Percentiles rank a stretch among this genome's conserved stretches.
Conservation (phyloP, 2,797 vertebrate species). For the Scarus forsteni region DNA sequence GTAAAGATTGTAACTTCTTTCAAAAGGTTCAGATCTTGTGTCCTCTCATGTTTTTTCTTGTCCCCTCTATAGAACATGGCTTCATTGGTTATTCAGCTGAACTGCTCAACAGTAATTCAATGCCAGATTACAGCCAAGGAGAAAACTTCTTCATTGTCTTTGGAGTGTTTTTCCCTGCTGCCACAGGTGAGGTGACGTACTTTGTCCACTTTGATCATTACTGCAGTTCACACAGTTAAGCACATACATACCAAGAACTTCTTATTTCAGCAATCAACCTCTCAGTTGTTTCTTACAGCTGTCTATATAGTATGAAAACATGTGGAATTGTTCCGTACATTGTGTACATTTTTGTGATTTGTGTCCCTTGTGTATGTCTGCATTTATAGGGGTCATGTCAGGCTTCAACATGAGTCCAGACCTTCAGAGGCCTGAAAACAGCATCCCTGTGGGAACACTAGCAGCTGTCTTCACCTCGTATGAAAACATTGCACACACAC, state of each 20-base stretch:
- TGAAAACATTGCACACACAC: conserved; percentile 66
- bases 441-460: conserved; percentile 94
- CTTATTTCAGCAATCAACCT: neutral
- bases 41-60: conserved; percentile 14
- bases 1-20: neutral
- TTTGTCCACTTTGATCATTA: neutral
- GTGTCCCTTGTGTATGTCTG: conserved; percentile 36
- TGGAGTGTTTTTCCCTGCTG: conserved; percentile 97
- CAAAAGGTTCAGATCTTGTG: conserved; percentile 1
- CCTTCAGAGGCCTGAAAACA: conserved; percentile 91
- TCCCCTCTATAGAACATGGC: conserved; percentile 86
- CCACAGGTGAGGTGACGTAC: conserved; percentile 87
- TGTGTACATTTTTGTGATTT: conserved; percentile 56
- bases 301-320: conserved; percentile 5
- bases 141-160: conserved; percentile 98
- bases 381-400: conserved; percentile 94
- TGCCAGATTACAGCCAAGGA: conserved; percentile 91
- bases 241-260: neutral
- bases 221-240: neutral
- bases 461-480: conserved; percentile 97
- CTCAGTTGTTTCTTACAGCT: neutral
- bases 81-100: conserved; percentile 92
- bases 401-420: conserved; percentile 99
- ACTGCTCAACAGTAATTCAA: conserved; percentile 88
- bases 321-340: conserved; percentile 16